Evolutionary conservation across 2,888 invertebrate species (phyloP).

Genomic region (Archips xylosteana): DNA sequence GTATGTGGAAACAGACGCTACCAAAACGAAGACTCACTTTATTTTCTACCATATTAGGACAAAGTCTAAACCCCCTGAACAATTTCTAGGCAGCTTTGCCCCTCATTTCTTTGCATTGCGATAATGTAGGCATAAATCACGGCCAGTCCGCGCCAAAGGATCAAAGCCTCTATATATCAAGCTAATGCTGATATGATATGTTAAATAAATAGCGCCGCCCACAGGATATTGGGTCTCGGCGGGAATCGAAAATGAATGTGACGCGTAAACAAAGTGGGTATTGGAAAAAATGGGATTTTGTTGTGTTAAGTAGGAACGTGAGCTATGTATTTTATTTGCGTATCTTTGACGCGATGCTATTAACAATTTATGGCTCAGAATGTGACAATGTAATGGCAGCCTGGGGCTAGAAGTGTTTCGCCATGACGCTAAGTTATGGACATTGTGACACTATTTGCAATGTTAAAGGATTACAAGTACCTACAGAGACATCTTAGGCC

Average conservation of each 20-base stretch:
- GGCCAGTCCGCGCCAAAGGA: slow-evolving; percentile 65
- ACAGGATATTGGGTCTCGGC: slow-evolving; percentile 75
- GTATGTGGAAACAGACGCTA: background rate
- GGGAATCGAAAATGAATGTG: slow-evolving; percentile 73
- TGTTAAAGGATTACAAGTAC: background rate
- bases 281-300: slow-evolving; percentile 48
- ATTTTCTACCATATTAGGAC: background rate
- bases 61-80: slow-evolving; percentile 12
- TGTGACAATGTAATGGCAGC: background rate
- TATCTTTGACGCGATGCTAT: background rate
- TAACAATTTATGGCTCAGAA: background rate
- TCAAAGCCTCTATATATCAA: slow-evolving; percentile 81
- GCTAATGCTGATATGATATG: slow-evolving; percentile 84
- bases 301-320: slow-evolving; percentile 24
- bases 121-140: slow-evolving; percentile 79
- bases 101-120: slow-evolving; percentile 65
- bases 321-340: background rate
- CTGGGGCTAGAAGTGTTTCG: background rate
- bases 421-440: background rate
- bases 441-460: slow-evolving; percentile 1
- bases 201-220: slow-evolving; percentile 82
- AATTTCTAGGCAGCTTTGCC: slow-evolving; percentile 48
- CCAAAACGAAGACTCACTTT: background rate
- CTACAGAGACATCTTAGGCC: background rate
- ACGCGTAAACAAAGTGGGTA: slow-evolving; percentile 63